phyloP scores from a whole-genome alignment of 2,797 vertebrate species.

The Crypturellus tataupa region DNA sequence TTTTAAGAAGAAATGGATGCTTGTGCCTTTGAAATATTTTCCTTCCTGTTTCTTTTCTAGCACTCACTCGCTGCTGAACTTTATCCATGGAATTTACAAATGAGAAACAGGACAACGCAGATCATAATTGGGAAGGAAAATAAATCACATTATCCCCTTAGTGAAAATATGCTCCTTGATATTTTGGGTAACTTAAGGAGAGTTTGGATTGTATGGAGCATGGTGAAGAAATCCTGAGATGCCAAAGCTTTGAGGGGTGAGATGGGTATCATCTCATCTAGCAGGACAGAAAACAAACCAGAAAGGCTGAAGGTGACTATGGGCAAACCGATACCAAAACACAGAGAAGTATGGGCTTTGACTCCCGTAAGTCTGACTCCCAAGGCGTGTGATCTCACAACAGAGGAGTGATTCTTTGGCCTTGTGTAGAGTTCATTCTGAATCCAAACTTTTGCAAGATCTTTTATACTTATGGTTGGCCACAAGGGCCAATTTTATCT shows the following conservation, averaged over 20 bases:
- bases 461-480: neutral
- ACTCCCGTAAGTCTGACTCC: neutral
- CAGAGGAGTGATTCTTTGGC: neutral
- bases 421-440: neutral
- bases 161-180: neutral
- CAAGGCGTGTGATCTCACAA: neutral
- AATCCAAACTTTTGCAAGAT: neutral
- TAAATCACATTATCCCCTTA: neutral
- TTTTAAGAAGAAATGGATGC: neutral
- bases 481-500: neutral
- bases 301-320: neutral
- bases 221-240: neutral
- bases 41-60: neutral
- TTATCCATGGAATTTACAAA: neutral
- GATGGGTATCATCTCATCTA: neutral
- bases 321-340: neutral
- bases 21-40: neutral
- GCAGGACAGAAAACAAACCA: neutral
- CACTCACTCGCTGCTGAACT: rapidly evolving
- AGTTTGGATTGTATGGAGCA: neutral
- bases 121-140: neutral
- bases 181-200: neutral
- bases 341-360: rapidly evolving
- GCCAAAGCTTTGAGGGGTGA: rapidly evolving
- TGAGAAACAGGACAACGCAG: neutral